phyloP scores from a whole-genome alignment of 2,888 invertebrate genomes.

The Athripsodes cinereus region DNA sequence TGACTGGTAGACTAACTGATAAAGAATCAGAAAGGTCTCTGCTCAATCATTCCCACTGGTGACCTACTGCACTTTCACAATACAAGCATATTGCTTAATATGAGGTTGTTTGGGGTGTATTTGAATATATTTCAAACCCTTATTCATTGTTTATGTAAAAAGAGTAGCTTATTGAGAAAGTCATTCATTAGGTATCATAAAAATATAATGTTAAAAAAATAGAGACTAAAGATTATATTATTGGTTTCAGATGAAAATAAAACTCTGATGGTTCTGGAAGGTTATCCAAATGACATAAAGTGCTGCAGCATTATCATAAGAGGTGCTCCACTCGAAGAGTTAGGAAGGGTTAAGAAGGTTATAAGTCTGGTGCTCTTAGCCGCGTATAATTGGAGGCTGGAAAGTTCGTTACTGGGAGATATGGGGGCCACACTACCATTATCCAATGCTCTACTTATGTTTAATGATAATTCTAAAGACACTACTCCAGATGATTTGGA shows the following conservation, averaged over 20 bases:
- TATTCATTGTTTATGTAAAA: no score
- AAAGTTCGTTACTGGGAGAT: conserved; percentile 87
- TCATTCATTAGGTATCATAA: no score
- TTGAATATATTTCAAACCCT: no score
- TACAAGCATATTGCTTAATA: no score
- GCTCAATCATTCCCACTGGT: no score
- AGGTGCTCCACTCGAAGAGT: conserved; percentile 66
- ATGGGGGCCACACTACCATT: conserved; percentile 55
- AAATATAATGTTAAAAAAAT: no score
- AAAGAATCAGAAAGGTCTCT: no score
- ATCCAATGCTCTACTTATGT: conserved; percentile 37
- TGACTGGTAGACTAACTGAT: no score
- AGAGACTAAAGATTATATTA: not conserved
- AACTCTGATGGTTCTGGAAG: conserved; percentile 91
- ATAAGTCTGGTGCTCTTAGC: conserved; percentile 75
- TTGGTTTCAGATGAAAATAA: conserved; percentile 56
- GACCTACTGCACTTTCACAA: no score
- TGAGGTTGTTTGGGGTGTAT: no score
- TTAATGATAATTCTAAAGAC: conserved; percentile 40
- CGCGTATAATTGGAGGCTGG: conserved; percentile 87
- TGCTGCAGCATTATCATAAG: conserved; percentile 84
- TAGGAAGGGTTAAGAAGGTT: conserved; percentile 77
- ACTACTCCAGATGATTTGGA: conserved; percentile 31
- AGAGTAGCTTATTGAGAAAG: no score
- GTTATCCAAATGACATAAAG: conserved; percentile 73